Base-by-base conservation (phyloP, 2,888 invertebrate species). In the Polymixis lichenea region DNA sequence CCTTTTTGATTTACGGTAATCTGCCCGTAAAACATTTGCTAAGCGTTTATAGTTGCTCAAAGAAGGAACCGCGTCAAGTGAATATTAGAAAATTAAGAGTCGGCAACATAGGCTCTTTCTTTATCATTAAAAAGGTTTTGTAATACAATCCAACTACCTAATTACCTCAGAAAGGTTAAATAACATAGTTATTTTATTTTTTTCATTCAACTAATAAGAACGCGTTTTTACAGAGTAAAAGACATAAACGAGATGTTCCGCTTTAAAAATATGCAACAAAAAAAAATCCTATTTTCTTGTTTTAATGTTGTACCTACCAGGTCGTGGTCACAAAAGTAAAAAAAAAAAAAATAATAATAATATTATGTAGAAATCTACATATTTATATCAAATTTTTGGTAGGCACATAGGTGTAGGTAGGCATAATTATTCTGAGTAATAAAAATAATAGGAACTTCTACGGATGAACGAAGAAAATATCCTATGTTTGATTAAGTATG, bases 181-280 rank as follows among this genome's bases (percentile, higher is more conserved):
- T 43, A 8, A 9, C 58, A 75, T 32, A 17, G 0, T 46, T 62
- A 25, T 17, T 43, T 32, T 9, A 15, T 0, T 17, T 13, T 49
- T 32, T 38, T 7, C 17, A 79, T 15, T 38, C 38, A 32, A 17
- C 2, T 28, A 2, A 38, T 13, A 8, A 22, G n/a, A 56, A 56
- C n/a, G 13, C 58, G 15, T n/a, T 60, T 75, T 43, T 25, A 19
- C 19, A 53, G 67, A 82, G 38, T 43, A 82, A 79, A 79, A 79
- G 78, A 79, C 79, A 83, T 79, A 79, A 79, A 79, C 79, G 79
- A 68, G 53, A 0, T 46, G 17, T 19, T 15, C 2, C 1, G 4
- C 19, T 49, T 49, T 22, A 19, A 0, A 19, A 38, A 56, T 53
- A 28, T 46, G 11, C 43, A 46, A 22, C 9, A 22, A 43, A 43